Base-by-base conservation (phyloP, 2,113 vertebrate species). In the Podocnemis expansa region DNA sequence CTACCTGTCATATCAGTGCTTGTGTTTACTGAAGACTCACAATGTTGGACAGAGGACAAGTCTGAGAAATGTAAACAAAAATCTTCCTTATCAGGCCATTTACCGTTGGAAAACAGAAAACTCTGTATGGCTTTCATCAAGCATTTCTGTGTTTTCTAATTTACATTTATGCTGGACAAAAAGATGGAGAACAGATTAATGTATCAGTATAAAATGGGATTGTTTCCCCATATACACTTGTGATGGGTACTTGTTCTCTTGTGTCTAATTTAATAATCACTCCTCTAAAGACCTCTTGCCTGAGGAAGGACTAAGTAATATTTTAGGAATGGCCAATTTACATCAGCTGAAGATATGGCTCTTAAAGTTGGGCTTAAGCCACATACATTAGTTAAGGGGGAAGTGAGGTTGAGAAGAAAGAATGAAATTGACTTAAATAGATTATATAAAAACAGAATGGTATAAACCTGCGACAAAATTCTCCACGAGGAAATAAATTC, bases 41-140 rank as follows among this genome's bases (percentile, higher is more conserved):
- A 91, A 17, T 76, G 87, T 94, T 91, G 79, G 88, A 54, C 79
- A 89, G 52, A 96, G 86, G 91, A 38, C 75, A 92, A 10, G 56
- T 84, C 85, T 96, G 85, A 87, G 87, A 94, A 95, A 94, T 94
- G 83, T 78, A 94, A 97, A 96, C 78, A 90, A 92, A 82, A 56
- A 85, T 63, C 24, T 19, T 47, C 88, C 86, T 94, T 94, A 97
- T 94, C 89, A 84, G 79, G n/a, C 83, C 58, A 82, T 94, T 78
- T 96, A 83, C 73, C 17, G 80, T 38, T 56, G 55, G 95, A 85
- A 93, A 95, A 89, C 67, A 92, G 84, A 96, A 94, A 97, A 91
- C 81, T 89, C 47, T 38, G 29, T 54, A 54, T 78, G 19, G 31
- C 16, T 96, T 91, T 93, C 10, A 52, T 95, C 51, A 63, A 0